A percentile compares a stretch with the other conserved stretches of the same genome.
phyloP scores from a whole-genome alignment of 64 coral and sea anemone genomes.

The Porites lutea region DNA sequence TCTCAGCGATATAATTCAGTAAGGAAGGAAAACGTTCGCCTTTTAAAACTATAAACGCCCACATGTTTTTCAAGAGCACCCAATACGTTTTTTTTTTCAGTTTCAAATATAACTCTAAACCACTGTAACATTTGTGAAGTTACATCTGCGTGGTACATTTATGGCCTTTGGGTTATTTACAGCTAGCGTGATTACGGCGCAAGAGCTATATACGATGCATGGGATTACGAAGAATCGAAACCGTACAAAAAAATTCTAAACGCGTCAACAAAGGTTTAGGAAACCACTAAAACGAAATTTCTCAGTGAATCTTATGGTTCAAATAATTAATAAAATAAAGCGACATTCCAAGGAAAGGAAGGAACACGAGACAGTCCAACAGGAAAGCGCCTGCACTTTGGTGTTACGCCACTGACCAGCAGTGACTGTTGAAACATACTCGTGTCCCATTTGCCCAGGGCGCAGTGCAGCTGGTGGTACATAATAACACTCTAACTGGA shows the following conservation, averaged over 20 bases:
- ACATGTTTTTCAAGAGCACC: no score
- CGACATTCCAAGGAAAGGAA: not conserved
- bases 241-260: not conserved
- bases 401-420: conserved; percentile 3
- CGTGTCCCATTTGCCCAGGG: not conserved
- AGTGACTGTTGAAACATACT: not conserved
- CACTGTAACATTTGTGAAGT: not conserved
- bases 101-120: no score
- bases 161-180: not conserved
- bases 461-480: not conserved
- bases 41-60: no score
- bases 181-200: not conserved
- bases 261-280: not conserved
- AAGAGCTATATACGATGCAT: not conserved
- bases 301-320: not conserved
- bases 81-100: no score
- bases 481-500: not conserved
- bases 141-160: not conserved
- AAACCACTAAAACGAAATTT: not conserved
- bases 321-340: not conserved
- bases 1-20: no score
- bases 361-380: not conserved
- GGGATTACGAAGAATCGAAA: not conserved
- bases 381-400: conserved; percentile 19
- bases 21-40: no score